phyloP scores from a whole-genome alignment of 2,888 invertebrate genomes.

The Biston stratarius region DNA sequence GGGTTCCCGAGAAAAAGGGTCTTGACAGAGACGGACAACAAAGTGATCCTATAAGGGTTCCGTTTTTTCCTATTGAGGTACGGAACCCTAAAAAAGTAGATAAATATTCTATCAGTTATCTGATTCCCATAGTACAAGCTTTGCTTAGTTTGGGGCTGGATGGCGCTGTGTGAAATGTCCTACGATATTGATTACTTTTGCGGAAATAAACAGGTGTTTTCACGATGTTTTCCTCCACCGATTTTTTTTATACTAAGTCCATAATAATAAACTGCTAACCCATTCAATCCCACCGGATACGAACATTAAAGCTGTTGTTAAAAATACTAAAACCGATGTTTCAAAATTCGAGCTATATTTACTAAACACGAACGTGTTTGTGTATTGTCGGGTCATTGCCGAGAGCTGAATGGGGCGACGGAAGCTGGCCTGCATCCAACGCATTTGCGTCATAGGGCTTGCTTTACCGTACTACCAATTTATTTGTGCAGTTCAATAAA shows the following conservation, averaged over 20 bases:
- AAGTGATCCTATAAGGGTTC: too few relatives aligned
- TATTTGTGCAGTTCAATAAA: background rate
- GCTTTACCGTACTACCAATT: conserved; percentile 8
- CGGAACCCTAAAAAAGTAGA: too few relatives aligned
- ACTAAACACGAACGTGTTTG: conserved; percentile 44
- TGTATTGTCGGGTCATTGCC: conserved; percentile 80
- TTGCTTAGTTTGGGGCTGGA: too few relatives aligned
- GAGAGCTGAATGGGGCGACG: conserved; percentile 79
- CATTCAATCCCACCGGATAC: conserved; percentile 13
- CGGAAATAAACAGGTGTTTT: too few relatives aligned
- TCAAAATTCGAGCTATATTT: conserved; percentile 26
- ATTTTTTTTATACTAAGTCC: background rate
- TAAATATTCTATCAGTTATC: too few relatives aligned
- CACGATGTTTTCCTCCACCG: too few relatives aligned
- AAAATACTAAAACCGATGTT: conserved; percentile 24
- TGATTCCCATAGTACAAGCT: too few relatives aligned
- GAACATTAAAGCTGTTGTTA: conserved; percentile 4
- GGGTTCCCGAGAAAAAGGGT: too few relatives aligned
- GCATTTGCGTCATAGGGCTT: conserved; percentile 70
- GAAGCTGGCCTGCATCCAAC: conserved; percentile 76
- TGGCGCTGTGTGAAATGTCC: too few relatives aligned
- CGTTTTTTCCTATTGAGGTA: too few relatives aligned
- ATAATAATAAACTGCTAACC: background rate
- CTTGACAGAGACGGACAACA: too few relatives aligned
- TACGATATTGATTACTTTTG: too few relatives aligned